Evolutionary conservation across 2,888 invertebrate genomes (phyloP).

Genomic region (Hylaea fasciaria): DNA sequence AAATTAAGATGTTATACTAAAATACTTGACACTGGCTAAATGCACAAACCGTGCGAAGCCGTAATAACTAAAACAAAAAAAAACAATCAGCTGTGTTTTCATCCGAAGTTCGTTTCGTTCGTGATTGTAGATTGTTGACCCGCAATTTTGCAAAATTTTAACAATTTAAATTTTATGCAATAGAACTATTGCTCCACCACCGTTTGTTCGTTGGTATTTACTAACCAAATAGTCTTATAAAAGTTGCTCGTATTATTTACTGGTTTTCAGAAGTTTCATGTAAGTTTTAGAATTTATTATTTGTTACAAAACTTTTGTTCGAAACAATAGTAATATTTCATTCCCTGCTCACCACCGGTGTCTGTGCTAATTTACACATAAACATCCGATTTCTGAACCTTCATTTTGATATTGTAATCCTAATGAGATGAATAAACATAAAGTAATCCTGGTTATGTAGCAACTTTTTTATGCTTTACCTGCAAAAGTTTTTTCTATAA

Average conservation of each 20-base stretch:
- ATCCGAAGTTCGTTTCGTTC: neutral
- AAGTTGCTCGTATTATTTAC: neutral
- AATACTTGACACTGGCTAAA: too few species aligned
- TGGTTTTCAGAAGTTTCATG: slow-evolving; percentile 9
- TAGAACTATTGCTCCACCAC: neutral
- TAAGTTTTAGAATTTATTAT: slow-evolving; percentile 3
- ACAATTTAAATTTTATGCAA: neutral
- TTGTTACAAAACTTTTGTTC: slow-evolving; percentile 11
- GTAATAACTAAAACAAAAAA: too few species aligned
- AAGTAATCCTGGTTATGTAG: too few species aligned
- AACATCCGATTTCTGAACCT: too few species aligned
- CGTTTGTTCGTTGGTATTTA: neutral
- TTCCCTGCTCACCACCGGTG: neutral
- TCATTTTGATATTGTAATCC: too few species aligned
- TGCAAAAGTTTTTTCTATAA: too few species aligned
- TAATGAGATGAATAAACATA: too few species aligned
- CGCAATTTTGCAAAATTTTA: neutral
- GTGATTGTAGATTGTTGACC: slow-evolving; percentile 1
- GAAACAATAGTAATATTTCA: neutral
- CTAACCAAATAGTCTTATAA: neutral
- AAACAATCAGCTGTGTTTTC: too few species aligned
- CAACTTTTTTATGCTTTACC: too few species aligned
- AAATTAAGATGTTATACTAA: too few species aligned
- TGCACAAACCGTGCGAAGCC: too few species aligned
- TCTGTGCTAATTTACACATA: too few species aligned